Evolutionary conservation across 2,888 invertebrate genomes (phyloP).

Genomic region (Chromoteleia sp.): DNA sequence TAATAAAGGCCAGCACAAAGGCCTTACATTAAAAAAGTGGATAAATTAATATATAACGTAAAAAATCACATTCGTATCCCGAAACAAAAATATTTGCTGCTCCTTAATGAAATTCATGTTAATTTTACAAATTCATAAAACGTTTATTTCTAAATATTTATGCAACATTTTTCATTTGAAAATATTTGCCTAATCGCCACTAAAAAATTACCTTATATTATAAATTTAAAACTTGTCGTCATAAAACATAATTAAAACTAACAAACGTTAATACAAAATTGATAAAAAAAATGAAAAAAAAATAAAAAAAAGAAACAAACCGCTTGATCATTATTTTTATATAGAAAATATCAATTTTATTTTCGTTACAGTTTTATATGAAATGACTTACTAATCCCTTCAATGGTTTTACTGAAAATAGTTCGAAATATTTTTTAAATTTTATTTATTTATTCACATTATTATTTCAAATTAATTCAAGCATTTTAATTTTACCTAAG

Average conservation of each 20-base stretch:
- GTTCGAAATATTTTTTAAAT: neutral
- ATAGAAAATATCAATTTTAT: neutral
- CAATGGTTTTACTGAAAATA: neutral
- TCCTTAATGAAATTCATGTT: conserved; percentile 1
- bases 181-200: neutral
- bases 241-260: too few species aligned
- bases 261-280: too few species aligned
- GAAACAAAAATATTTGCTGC: neutral
- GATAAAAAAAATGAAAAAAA: too few species aligned
- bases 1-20: neutral
- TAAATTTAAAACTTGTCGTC: too few species aligned
- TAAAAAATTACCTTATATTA: too few species aligned
- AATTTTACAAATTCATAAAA: neutral
- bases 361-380: neutral
- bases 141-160: too few species aligned
- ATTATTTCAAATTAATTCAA: too few species aligned
- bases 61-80: conserved; percentile 2
- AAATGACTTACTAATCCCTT: neutral
- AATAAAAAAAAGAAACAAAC: too few species aligned
- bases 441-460: neutral
- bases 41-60: neutral
- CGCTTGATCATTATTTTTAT: conserved; percentile 3
- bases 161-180: neutral
- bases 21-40: neutral
- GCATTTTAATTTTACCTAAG: too few species aligned